A percentile compares a stretch with the other conserved stretches of the same genome.
Evolutionary conservation across 1,140 invertebrate species (phyloP).

Genomic region (Brachionus koreanus): DNA sequence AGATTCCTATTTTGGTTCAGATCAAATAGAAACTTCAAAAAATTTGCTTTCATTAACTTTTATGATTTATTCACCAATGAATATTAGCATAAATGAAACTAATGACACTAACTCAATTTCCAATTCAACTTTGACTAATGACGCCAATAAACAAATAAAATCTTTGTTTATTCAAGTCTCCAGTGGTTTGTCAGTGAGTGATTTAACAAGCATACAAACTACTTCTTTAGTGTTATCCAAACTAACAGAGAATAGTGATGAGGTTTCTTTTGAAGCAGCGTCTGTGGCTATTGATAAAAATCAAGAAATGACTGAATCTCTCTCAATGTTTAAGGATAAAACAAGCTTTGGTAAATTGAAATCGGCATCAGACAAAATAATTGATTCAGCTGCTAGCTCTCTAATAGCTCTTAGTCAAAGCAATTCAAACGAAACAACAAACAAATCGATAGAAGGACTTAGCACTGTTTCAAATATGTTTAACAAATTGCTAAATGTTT

Average conservation of each 20-base stretch:
- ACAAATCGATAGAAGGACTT: not conserved
- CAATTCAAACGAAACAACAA: not conserved
- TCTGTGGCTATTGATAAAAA: not conserved
- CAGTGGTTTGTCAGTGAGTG: not conserved
- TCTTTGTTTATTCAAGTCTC: not conserved
- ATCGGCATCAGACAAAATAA: not conserved
- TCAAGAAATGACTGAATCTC: not conserved
- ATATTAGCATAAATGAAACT: not conserved
- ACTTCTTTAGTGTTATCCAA: not conserved
- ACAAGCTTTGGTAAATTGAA: not conserved
- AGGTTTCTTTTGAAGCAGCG: not conserved
- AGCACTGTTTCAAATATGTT: not conserved
- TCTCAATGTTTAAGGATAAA: not conserved
- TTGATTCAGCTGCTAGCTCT: not conserved
- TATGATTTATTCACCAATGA: not conserved
- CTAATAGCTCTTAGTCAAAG: not conserved
- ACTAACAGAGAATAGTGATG: not conserved
- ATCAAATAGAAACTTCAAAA: constrained; percentile 1
- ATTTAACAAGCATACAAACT: not conserved
- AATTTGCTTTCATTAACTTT: not conserved
- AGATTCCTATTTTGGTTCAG: not conserved
- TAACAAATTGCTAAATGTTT: not conserved
- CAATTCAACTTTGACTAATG: not conserved
- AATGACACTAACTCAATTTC: not conserved
- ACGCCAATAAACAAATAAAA: constrained; percentile 7